Percentiles rank a stretch among this genome's conserved stretches.
phyloP scores from a whole-genome alignment of 2,113 vertebrate species.

The Gasterosteus aculeatus region DNA sequence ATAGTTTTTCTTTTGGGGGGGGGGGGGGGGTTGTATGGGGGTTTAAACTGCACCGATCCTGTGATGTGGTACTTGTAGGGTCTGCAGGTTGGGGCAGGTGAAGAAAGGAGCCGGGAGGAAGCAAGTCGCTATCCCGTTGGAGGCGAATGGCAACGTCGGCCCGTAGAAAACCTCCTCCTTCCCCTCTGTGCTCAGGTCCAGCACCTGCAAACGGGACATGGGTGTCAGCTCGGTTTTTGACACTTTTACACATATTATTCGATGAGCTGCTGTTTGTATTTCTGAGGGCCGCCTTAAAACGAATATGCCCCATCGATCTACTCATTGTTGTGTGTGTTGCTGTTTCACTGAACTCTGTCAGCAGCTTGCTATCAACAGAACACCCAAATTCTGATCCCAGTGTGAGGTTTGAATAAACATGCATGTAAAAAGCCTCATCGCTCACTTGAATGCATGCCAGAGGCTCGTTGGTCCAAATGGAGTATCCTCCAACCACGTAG shows the following conservation, averaged over 20 bases:
- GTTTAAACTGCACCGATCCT: conserved; percentile 84
- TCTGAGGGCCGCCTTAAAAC: not conserved
- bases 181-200: conserved; percentile 93
- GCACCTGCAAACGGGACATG: conserved; percentile 79
- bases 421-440: not conserved
- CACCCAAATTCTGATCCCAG: not conserved
- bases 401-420: not conserved
- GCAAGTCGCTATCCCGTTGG: conserved; percentile 93
- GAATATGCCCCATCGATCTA: not conserved
- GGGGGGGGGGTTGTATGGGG: not conserved
- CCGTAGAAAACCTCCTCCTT: conserved; percentile 98
- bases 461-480: conserved; percentile 99
- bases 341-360: not conserved
- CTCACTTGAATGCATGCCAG: conserved; percentile 98
- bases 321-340: not conserved
- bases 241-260: not conserved
- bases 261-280: not conserved
- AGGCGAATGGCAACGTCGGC: conserved; percentile 94
- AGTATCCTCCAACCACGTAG: conserved; percentile 98
- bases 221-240: not conserved
- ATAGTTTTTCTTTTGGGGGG: not conserved
- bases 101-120: conserved; percentile 95
- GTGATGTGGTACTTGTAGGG: conserved; percentile 95
- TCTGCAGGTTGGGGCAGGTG: conserved; percentile 94
- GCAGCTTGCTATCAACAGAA: not conserved